phyloP scores from a whole-genome alignment of 2,113 vertebrate genomes.

The Podarcis muralis region DNA sequence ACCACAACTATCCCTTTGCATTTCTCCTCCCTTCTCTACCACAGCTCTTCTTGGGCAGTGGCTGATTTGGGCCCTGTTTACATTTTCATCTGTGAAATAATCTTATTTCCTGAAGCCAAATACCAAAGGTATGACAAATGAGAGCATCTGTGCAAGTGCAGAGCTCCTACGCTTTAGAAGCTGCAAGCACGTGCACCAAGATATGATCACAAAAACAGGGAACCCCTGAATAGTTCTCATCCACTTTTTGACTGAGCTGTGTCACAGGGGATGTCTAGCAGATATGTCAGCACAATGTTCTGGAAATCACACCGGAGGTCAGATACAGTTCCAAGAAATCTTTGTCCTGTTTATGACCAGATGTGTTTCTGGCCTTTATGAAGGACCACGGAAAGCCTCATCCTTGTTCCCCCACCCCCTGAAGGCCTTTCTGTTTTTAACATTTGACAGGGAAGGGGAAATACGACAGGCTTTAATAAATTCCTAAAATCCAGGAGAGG shows the following conservation, averaged over 20 bases:
- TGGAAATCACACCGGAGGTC: neutral
- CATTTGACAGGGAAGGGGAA: slow-evolving; percentile 11
- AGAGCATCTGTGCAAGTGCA: rapidly evolving
- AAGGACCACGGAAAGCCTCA: neutral
- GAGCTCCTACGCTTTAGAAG: neutral
- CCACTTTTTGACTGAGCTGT: neutral
- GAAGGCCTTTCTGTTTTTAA: neutral
- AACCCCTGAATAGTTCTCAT: neutral
- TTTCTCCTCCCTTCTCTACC: neutral
- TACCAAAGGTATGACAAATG: neutral
- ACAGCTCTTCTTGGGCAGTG: neutral
- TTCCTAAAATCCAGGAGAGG: neutral
- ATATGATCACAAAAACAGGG: rapidly evolving
- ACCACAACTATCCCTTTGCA: neutral
- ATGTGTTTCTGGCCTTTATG: neutral
- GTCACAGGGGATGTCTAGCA: neutral
- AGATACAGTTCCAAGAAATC: rapidly evolving
- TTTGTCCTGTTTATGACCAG: neutral
- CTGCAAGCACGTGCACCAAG: neutral
- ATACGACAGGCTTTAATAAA: neutral
- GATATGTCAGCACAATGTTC: neutral
- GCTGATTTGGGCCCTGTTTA: neutral
- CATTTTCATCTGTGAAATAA: neutral
- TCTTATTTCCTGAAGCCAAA: slow-evolving; percentile 4
- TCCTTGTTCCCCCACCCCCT: neutral